Evolutionary conservation across 2,797 vertebrate species (phyloP), one percentile per base, ranked within the genome.

Genomic region (Aldrovandia affinis): DNA sequence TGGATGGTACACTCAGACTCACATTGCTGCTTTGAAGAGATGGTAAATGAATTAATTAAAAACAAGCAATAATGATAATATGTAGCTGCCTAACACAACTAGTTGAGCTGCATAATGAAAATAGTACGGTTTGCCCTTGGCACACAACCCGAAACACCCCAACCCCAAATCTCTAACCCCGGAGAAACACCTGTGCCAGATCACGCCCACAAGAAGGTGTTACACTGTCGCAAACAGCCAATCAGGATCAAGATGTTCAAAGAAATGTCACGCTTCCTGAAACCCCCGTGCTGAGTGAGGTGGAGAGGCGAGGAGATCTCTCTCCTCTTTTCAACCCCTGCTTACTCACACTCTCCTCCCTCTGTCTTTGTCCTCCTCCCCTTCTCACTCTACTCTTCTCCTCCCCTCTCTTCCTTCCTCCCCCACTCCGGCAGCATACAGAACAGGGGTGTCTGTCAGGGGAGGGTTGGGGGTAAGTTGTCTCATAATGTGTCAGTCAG

Each of bases 401-500:
- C n/a, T n/a, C n/a, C n/a, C n/a, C n/a, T n/a, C n/a, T n/a, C n/a
- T n/a, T n/a, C n/a, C n/a, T n/a, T n/a, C n/a, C n/a, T n/a, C n/a
- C n/a, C n/a, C n/a, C n/a, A n/a, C n/a, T n/a, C n/a, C n/a, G n/a
- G n/a, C n/a, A n/a, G n/a, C n/a, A n/a, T 20, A 44, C 8, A 44
- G 39, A 47, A 78, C 77, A 81, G 80, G 33, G 20, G 39, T 18
- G 80, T 80, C 77, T 80, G 47, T 80, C 47, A 68, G 83, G 28
- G 25, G 7, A n/a, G 44, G 30, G n/a, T 50, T 39, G 44, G 39
- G 59, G 59, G 30, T 54, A 50, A 10, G n/a, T 65, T 55, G 78
- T 84, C 77, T 80, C 68, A 84, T 80, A 79, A 52, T 65, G 57
- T 52, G 77, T 80, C 77, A 84, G 77, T 59, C 44, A 75, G 44